phyloP scores from a whole-genome alignment of 2,113 vertebrate species.

The Arenaria interpres region DNA sequence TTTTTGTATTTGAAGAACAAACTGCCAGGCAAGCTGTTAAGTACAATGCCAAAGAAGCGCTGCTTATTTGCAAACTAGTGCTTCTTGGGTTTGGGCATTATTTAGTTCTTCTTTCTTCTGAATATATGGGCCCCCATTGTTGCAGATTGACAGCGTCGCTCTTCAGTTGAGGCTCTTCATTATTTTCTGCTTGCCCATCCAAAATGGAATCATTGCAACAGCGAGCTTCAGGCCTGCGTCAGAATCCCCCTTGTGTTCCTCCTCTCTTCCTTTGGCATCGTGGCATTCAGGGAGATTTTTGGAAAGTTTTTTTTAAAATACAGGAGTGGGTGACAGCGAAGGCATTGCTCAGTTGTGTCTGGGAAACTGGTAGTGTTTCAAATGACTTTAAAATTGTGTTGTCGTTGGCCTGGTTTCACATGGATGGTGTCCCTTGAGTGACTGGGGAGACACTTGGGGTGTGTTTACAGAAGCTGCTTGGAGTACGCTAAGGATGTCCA shows the following conservation, averaged over 20 bases:
- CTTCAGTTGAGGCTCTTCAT: not conserved
- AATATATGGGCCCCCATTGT: not conserved
- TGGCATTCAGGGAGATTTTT: not conserved
- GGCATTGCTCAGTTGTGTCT: not conserved
- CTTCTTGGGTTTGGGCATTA: not conserved
- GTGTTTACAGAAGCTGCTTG: not conserved
- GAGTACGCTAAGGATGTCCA: not conserved
- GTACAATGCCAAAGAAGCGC: not conserved
- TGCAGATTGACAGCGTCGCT: not conserved
- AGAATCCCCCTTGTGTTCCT: not conserved
- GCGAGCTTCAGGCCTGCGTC: not conserved
- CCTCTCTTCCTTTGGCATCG: not conserved
- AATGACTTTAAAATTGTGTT: not conserved
- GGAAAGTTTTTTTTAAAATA: not conserved
- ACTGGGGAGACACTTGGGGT: not conserved
- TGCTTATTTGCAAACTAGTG: not conserved
- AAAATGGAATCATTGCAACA: not conserved
- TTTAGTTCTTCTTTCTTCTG: not conserved
- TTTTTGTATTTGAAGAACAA: not conserved
- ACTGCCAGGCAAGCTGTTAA: not conserved
- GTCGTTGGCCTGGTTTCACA: not conserved
- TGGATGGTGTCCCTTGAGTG: not conserved
- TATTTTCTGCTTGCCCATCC: too few relatives aligned
- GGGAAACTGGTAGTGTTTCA: not conserved
- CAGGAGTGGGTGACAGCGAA: not conserved